A percentile compares a stretch with the other conserved stretches of the same genome.
Conservation (phyloP, 2,797 vertebrate species). For the Eleutherodactylus coqui region DNA sequence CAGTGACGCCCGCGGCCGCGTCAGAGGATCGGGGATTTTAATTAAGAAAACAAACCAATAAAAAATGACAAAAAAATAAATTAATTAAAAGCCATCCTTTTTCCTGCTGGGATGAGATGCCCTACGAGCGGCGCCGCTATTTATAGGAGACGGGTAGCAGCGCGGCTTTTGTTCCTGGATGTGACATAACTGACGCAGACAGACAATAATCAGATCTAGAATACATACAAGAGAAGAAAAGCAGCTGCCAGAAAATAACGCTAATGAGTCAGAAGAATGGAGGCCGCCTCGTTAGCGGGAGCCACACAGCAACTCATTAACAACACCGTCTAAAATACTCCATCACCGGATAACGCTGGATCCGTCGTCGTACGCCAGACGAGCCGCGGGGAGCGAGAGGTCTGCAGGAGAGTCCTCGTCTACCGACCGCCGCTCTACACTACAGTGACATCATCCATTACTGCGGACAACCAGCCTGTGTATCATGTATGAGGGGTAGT, state of each 20-base stretch:
- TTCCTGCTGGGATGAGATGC: neutral
- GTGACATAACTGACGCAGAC: constrained; percentile 34
- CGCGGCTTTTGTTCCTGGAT: neutral
- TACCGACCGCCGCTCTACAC: no score
- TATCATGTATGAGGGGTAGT: neutral
- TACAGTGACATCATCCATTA: neutral
- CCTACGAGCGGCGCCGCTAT: constrained; percentile 8
- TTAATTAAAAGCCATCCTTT: neutral
- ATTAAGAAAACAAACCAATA: neutral
- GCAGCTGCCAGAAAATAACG: neutral
- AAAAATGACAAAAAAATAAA: neutral
- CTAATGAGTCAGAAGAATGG: neutral
- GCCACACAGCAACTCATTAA: neutral
- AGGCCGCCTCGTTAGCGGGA: no score
- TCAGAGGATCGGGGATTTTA: neutral
- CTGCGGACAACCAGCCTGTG: neutral
- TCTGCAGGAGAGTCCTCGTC: no score
- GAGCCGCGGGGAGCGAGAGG: no score
- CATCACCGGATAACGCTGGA: no score
- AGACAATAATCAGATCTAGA: neutral
- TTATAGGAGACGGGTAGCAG: neutral
- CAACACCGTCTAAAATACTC: no score
- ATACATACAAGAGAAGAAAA: neutral
- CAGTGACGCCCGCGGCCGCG: neutral
- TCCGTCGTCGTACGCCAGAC: no score